Percentiles rank a stretch among this genome's conserved stretches.
Conservation (phyloP, 2,797 vertebrate species). For the Centropyge bicolor region DNA sequence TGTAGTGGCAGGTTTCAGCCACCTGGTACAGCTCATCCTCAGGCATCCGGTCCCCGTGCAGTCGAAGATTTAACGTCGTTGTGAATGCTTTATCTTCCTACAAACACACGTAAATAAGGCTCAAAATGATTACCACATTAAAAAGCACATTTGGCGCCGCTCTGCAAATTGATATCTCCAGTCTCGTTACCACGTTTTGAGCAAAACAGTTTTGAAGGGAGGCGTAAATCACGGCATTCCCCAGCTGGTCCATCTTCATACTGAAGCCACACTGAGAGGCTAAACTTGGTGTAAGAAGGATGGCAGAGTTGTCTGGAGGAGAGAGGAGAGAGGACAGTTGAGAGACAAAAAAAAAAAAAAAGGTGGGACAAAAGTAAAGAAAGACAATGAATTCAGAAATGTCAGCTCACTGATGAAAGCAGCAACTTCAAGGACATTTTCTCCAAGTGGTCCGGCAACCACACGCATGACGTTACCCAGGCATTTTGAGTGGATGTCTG, state of each 20-base stretch:
- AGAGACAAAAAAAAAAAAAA: background rate
- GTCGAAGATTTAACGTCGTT: slow-evolving; percentile 69
- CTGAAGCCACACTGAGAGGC: slow-evolving; percentile 85
- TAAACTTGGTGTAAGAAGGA: slow-evolving; percentile 61
- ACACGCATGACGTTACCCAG: slow-evolving; percentile 77
- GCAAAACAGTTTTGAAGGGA: slow-evolving; percentile 86
- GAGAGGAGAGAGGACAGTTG: background rate
- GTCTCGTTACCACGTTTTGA: slow-evolving; percentile 70
- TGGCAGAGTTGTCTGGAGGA: slow-evolving; percentile 68
- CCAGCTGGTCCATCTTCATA: slow-evolving; percentile 59
- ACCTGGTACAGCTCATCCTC: slow-evolving; percentile 70
- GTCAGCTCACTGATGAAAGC: slow-evolving; percentile 62
- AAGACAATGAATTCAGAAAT: background rate
- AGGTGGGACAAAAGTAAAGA: background rate
- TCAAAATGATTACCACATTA: background rate
- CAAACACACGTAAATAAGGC: background rate
- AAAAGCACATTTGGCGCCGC: background rate
- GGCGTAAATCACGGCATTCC: slow-evolving; percentile 71
- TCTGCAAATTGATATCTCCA: background rate
- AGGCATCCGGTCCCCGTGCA: slow-evolving; percentile 52
- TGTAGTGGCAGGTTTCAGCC: slow-evolving; percentile 78
- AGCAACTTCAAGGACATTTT: slow-evolving; percentile 70
- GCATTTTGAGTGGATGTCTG: slow-evolving; percentile 71
- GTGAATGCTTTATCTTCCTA: slow-evolving; percentile 81
- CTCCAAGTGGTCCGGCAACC: slow-evolving; percentile 59